Evolutionary conservation across 1,140 invertebrate species (phyloP), one percentile per base, ranked within the genome.

Genomic region (Catajapyx aquilonaris): DNA sequence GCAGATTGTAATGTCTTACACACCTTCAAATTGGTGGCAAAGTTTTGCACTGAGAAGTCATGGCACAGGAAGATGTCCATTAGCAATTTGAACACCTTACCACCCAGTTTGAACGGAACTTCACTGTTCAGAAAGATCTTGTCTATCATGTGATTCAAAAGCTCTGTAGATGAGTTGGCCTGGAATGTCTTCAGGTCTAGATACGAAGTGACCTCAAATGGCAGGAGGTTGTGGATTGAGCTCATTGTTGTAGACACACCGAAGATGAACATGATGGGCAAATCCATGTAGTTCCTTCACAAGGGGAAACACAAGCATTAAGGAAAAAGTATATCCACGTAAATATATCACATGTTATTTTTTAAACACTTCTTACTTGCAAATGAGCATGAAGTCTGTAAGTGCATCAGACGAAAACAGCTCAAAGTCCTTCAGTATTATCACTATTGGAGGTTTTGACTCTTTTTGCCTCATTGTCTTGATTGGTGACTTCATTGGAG

Each of bases 31-130:
- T 50, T 50, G 31, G 49, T 47, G 11, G 53, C 49, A 35, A 63
- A 61, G 39, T 57, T 61, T 11, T 56, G 43, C 31, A 64, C 53
- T 11, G 62, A 64, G 37, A 65, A 61, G 41, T 65, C 59, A 49
- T 62, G 57, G 41, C 55, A 65, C 4, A 65, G 52, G 31, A 64
- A 64, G n/a, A 56, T 52, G 44, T 65, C 62, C n/a, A 63, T 43
- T 4, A 64, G 46, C 4, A 64, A 47, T 34, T 56, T 53, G 42
- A 63, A 60, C 7, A 60, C 55, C 41, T 49, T 53, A 4, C 48
- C 48, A 20, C 60, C 61, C 5, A 64, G 44, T 36, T 59, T 61
- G 38, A 64, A 62, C 7, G 23, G 13, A 28, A 9, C 7, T 13
- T 28, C 13, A 9, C 7, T 9, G 23, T 28, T 28, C 7, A 28